Percentiles rank a stretch among this genome's conserved stretches.
These are phyloP conservation scores for Mastacembelus armatus DNA, from an alignment of 2,797 vertebrate genomes.

Conservation along the genomic window DNA sequence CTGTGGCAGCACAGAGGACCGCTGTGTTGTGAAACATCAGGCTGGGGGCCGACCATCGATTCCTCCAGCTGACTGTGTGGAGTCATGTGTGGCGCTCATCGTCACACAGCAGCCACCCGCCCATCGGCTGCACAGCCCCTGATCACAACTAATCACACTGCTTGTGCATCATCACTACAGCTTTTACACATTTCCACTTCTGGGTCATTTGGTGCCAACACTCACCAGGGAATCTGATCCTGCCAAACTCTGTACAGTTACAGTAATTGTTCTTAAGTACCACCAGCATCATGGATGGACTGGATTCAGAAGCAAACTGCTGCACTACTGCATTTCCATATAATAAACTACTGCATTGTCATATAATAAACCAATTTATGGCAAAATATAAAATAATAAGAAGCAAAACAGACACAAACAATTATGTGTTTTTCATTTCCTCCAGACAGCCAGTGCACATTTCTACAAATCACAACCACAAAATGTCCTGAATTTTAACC, in stretches of 20 bases:
- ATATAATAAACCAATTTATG: too few relatives aligned
- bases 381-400: too few relatives aligned
- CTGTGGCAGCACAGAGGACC: background rate
- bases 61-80: slow-evolving; percentile 31
- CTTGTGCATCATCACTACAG: background rate
- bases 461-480: too few relatives aligned
- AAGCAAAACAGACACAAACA: too few relatives aligned
- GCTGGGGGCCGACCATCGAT: slow-evolving; percentile 40
- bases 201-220: slow-evolving; percentile 15
- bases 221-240: background rate
- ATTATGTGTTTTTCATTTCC: too few relatives aligned
- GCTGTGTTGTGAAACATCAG: slow-evolving; percentile 19
- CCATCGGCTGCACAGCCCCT: slow-evolving; percentile 11
- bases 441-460: too few relatives aligned
- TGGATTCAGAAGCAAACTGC: too few relatives aligned
- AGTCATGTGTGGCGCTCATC: slow-evolving; percentile 28
- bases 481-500: too few relatives aligned
- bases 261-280: background rate
- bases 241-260: background rate
- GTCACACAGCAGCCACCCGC: slow-evolving; percentile 16
- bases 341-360: too few relatives aligned
- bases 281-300: too few relatives aligned
- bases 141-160: slow-evolving; percentile 59
- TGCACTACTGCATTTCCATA: too few relatives aligned
- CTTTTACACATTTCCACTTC: slow-evolving; percentile 28